Evolutionary conservation across 2,797 vertebrate species (phyloP), one percentile per base, ranked within the genome.

Genomic region (Cuculus canorus): DNA sequence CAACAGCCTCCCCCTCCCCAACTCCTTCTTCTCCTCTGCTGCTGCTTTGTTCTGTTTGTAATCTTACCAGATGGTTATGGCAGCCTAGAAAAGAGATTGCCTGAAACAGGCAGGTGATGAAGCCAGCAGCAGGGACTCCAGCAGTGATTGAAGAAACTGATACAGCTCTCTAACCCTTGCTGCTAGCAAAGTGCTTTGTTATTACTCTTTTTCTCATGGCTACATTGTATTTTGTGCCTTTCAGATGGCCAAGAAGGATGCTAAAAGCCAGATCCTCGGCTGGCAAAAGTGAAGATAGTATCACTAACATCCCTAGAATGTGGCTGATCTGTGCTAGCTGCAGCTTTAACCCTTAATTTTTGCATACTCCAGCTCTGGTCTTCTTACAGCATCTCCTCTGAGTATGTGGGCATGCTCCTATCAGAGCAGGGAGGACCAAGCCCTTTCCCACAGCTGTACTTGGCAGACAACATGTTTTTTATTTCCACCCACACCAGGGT

Each of bases 1-100:
- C 59, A 13, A 43, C 69, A 45, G 18, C 43, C 37, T 69, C 73
- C 84, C 54, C 61, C 15, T 1, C 78, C 53, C 63, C 61, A 65
- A 39, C 57, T 81, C 82, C 91, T 86, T 88, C 78, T 88, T 83
- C 66, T 85, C 45, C 52, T 89, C 81, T 78, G 70, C 82, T 91
- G 60, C 70, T 92, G 88, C 94, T 96, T 96, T 97, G 91, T 96
- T 96, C 94, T 93, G 81, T 65, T 72, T 94, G 94, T 93, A 95
- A 91, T 95, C 89, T 95, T 87, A 96, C 91, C 95, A 96, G 96
- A 94, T 94, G 93, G 93, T 86, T 90, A 65, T 66, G 53, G 75
- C 94, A 96, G 89, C 93, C 91, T 82, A 84, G 80, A 87, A 89
- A 95, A 82, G 90, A 88, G 88, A 83, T 66, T 91, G 95, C 84